Evolutionary conservation across 2,888 invertebrate species (phyloP).

Genomic region (Drosophila robusta): DNA sequence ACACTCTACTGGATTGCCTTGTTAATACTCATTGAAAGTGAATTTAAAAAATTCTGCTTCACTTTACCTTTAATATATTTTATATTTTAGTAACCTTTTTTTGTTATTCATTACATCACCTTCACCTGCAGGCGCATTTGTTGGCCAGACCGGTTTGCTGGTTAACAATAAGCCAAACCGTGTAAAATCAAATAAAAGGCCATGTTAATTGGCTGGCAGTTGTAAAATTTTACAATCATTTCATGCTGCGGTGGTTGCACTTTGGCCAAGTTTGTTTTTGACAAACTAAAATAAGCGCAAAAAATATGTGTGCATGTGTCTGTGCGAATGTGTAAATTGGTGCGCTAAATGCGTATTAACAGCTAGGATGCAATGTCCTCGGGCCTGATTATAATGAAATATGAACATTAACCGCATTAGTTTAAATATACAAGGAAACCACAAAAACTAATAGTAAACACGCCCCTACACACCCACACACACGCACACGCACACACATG

Average conservation of each 20-base stretch:
- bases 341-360: conserved; percentile 66
- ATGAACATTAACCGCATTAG: conserved; percentile 82
- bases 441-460: conserved; percentile 60
- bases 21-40: too few species aligned
- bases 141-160: conserved; percentile 20
- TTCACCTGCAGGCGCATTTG: conserved; percentile 29
- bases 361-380: conserved; percentile 52
- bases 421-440: conserved; percentile 76
- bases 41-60: neutral
- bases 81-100: neutral
- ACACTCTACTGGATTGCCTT: too few species aligned
- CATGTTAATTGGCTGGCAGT: conserved; percentile 60
- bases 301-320: conserved; percentile 10
- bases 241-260: conserved; percentile 41
- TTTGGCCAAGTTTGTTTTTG: conserved; percentile 72
- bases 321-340: conserved; percentile 52
- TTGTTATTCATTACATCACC: neutral
- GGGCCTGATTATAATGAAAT: conserved; percentile 78
- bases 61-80: neutral
- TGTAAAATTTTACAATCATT: conserved; percentile 68
- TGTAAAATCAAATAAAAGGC: conserved; percentile 67
- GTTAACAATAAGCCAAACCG: conserved; percentile 68
- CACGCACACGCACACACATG: neutral
- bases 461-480: conserved; percentile 2
- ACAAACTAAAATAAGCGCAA: conserved; percentile 64